phyloP scores from a whole-genome alignment of 2,113 vertebrate genomes.

The Lamprologus ornatipinnis region DNA sequence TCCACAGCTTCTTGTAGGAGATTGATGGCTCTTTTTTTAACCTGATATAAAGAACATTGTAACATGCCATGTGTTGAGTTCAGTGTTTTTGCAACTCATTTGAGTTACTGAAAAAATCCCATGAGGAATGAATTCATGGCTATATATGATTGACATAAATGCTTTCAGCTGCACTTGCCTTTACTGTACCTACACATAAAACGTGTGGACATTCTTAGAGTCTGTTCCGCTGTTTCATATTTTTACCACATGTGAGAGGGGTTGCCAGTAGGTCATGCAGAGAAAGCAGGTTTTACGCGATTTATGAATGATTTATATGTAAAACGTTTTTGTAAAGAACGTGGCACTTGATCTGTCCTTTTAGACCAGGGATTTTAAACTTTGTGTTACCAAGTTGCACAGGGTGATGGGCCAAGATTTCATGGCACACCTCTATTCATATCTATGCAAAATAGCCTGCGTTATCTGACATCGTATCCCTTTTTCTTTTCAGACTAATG shows the following conservation, averaged over 20 bases:
- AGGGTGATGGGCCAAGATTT: not conserved
- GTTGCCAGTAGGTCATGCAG: not conserved
- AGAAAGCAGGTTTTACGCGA: not conserved
- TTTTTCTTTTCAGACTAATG: not conserved
- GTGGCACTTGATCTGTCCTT: not conserved
- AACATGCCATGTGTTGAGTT: not conserved
- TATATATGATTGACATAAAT: constrained; percentile 3
- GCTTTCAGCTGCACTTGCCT: constrained; percentile 26
- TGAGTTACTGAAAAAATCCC: not conserved
- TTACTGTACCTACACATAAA: not conserved
- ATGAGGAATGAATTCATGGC: constrained; percentile 11
- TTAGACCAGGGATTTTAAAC: not conserved
- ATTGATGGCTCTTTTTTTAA: not conserved
- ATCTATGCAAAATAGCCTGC: not conserved
- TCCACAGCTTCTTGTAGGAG: not conserved
- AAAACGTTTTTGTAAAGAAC: not conserved
- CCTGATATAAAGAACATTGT: not conserved
- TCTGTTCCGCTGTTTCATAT: not conserved
- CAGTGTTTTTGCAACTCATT: not conserved
- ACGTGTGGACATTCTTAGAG: not conserved
- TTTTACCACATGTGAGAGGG: not conserved
- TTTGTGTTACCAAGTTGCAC: not conserved
- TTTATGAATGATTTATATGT: not conserved
- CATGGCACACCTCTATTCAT: not conserved
- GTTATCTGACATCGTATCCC: not conserved